Conservation (phyloP, 2,797 vertebrate species). For the Basileuterus tristriatus region DNA sequence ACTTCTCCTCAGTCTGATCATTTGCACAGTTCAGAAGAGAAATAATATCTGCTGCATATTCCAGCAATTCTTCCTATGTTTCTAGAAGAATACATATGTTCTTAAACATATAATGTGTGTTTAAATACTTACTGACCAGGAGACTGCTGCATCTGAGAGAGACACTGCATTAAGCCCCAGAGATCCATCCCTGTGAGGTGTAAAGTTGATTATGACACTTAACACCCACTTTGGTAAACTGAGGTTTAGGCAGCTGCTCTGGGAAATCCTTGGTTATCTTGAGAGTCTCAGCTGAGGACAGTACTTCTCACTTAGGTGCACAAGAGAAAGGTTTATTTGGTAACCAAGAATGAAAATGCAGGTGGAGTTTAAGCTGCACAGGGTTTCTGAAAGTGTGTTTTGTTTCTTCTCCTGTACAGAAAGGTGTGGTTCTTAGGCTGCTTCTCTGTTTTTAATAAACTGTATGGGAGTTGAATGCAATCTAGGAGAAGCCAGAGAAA, state of each 20-base stretch:
- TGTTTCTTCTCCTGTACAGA: background rate
- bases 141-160: background rate
- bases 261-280: background rate
- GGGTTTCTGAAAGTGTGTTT: background rate
- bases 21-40: background rate
- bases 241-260: background rate
- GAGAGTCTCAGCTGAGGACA: background rate
- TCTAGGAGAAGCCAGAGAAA: background rate
- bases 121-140: background rate
- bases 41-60: background rate
- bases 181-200: background rate
- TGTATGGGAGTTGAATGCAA: accelerated
- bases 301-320: background rate
- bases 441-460: background rate
- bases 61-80: background rate
- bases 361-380: background rate
- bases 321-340: background rate
- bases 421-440: background rate
- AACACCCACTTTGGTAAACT: background rate
- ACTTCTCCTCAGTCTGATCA: background rate
- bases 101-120: background rate
- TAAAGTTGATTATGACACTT: background rate
- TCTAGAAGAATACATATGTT: background rate
- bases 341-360: background rate
- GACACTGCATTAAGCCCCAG: background rate